phyloP scores from a whole-genome alignment of 2,888 invertebrate genomes.

The Drosophila greeni region DNA sequence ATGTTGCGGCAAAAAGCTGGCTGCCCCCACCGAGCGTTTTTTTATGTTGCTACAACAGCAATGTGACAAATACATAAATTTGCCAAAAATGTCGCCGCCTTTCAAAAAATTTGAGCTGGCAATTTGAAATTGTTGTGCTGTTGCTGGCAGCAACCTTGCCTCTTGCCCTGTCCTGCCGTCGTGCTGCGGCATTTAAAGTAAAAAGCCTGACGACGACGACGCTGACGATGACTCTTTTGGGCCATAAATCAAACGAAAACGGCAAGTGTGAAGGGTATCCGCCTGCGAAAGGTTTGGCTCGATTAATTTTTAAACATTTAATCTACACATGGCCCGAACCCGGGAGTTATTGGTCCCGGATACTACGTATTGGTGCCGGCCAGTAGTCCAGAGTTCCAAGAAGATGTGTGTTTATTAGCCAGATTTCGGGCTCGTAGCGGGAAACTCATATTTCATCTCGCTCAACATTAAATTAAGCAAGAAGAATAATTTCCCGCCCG shows the following conservation, averaged over 20 bases:
- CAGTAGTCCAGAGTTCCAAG: neutral
- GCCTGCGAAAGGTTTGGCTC: slow-evolving; percentile 26
- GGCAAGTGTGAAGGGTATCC: slow-evolving; percentile 24
- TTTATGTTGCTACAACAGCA: slow-evolving; percentile 36
- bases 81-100: slow-evolving; percentile 76
- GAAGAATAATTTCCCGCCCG: slow-evolving; percentile 30
- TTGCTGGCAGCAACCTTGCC: slow-evolving; percentile 4
- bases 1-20: slow-evolving; percentile 63
- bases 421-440: slow-evolving; percentile 15
- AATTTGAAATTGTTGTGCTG: slow-evolving; percentile 66
- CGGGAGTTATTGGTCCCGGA: slow-evolving; percentile 6
- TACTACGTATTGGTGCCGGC: neutral
- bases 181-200: slow-evolving; percentile 45
- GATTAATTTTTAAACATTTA: slow-evolving; percentile 58
- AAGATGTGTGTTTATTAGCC: slow-evolving; percentile 26
- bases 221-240: slow-evolving; percentile 30
- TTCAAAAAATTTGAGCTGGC: slow-evolving; percentile 72
- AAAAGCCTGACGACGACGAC: slow-evolving; percentile 35
- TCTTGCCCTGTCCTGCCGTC: neutral
- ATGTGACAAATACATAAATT: slow-evolving; percentile 76
- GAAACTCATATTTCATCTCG: slow-evolving; percentile 49
- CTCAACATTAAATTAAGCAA: slow-evolving; percentile 61
- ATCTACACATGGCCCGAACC: slow-evolving; percentile 34
- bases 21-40: slow-evolving; percentile 37
- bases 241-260: slow-evolving; percentile 60